A percentile compares a stretch with the other conserved stretches of the same genome.
Evolutionary conservation across 2,113 vertebrate genomes (phyloP).

Genomic region (Campylomormyrus numenius): DNA sequence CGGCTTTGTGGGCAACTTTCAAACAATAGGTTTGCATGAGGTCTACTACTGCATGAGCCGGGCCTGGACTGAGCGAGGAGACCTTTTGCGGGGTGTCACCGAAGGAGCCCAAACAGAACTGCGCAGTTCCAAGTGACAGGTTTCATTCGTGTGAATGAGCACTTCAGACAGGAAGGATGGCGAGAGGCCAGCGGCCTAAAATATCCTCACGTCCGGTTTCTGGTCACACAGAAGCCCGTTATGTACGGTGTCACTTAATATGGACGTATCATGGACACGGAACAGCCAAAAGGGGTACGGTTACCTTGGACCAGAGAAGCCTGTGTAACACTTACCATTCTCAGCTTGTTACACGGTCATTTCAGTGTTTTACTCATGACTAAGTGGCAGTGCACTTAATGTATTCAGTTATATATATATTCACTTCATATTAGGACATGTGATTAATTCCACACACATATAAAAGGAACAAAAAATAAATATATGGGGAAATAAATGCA

Average conservation of each 20-base stretch:
- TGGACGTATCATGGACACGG: not conserved
- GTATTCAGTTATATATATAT: not conserved
- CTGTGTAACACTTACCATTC: not conserved
- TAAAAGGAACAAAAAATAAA: not conserved
- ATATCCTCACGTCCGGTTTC: not conserved
- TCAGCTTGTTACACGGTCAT: not conserved
- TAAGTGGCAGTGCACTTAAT: not conserved
- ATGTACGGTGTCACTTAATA: not conserved
- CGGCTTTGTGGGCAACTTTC: not conserved
- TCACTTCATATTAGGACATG: not conserved
- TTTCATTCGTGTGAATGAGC: conserved; percentile 14
- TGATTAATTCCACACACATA: not conserved
- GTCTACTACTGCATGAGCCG: not conserved
- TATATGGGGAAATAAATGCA: conserved; percentile 13
- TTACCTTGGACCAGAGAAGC: not conserved
- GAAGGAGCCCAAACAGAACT: not conserved
- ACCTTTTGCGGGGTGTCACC: not conserved
- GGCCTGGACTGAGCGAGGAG: not conserved
- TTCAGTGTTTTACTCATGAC: not conserved
- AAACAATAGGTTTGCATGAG: not conserved
- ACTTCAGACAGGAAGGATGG: not conserved
- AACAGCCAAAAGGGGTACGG: not conserved
- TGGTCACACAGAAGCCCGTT: not conserved
- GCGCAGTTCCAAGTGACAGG: not conserved
- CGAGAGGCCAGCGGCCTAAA: not conserved